A percentile compares a stretch with the other conserved stretches of the same genome.
Evolutionary conservation across 2,113 vertebrate genomes (phyloP).

Genomic region (Rallus limicola): DNA sequence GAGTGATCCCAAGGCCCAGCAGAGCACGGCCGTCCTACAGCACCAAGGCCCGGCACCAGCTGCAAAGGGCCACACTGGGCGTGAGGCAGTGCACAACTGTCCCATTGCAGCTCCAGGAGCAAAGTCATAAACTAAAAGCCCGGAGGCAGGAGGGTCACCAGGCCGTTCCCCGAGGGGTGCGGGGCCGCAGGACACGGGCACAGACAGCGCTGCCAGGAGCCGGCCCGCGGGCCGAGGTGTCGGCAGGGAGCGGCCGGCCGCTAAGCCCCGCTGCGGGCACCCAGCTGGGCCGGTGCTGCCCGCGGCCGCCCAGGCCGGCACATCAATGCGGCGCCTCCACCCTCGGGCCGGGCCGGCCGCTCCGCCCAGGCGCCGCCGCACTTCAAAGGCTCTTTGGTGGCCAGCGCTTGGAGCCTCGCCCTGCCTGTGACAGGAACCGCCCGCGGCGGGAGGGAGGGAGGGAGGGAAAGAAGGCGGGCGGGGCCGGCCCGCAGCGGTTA

Average conservation of each 20-base stretch:
- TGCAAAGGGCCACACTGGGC: fast-evolving
- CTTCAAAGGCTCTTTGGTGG: background rate
- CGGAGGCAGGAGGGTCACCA: too few relatives aligned
- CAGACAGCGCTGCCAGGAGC: background rate
- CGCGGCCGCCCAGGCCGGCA: background rate
- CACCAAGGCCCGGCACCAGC: too few relatives aligned
- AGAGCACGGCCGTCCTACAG: fast-evolving
- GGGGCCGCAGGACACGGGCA: too few relatives aligned
- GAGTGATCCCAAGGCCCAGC: fast-evolving
- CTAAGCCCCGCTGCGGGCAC: background rate
- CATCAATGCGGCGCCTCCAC: background rate
- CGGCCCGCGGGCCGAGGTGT: too few relatives aligned
- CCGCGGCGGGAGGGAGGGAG: background rate
- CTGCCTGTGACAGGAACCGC: background rate
- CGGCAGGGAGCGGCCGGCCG: background rate
- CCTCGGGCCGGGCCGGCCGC: background rate
- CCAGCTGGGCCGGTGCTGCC: background rate
- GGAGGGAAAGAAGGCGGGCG: too few relatives aligned
- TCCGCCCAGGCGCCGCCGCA: background rate
- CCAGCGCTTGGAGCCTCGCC: background rate
- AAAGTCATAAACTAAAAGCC: fast-evolving
- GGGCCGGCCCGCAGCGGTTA: background rate
- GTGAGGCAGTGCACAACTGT: fast-evolving
- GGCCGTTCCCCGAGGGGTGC: background rate
- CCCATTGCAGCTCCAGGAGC: background rate